Evolutionary conservation across 2,888 invertebrate species (phyloP), one percentile per base, ranked within the genome.

Genomic region (Dynastes grantii): DNA sequence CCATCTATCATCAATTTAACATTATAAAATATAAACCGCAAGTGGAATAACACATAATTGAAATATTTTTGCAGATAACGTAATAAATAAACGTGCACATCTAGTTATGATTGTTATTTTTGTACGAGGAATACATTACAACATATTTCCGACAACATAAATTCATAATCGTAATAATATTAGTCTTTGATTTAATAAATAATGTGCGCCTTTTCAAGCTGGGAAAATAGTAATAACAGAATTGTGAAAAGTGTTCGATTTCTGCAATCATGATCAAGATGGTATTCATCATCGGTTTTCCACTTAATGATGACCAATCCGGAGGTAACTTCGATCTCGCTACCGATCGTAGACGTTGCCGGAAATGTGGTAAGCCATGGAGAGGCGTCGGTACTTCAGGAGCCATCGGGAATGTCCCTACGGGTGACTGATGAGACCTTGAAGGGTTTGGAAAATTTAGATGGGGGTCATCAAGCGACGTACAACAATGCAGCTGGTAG

Each of bases 401-500:
- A 13, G 16, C 29, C 22, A 3, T 22, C 67, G 16, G 22, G 45
- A 11, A 45, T 27, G n/a, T 68, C 68, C 22, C 37, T 49, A 13
- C 27, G 16, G 29, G 13, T 2, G 9, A 8, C 6, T 22, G 61
- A 29, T 11, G 27, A 61, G 6, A 27, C 1, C 55, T n/a, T 16
- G n/a, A 16, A 16, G 5, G 55, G 13, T 55, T 55, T 16, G 55
- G 32, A 37, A 40, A 65, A 40, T 16, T 29, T 45, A 5, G 5
- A 27, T 11, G 49, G 2, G 22, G 13, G 11, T 49, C 29, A 45
- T 13, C 11, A 37, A 45, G 37, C 51, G 9, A 27, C 8, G 1
- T 11, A 73, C 45, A 51, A 67, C 32, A 51, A 70, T 40, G 32
- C 40, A 22, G 22, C 51, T 53, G 64, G 85, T 3, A 76, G 68